phyloP scores from a whole-genome alignment of 2,797 vertebrate species.

The Neopelma chrysocephalum region DNA sequence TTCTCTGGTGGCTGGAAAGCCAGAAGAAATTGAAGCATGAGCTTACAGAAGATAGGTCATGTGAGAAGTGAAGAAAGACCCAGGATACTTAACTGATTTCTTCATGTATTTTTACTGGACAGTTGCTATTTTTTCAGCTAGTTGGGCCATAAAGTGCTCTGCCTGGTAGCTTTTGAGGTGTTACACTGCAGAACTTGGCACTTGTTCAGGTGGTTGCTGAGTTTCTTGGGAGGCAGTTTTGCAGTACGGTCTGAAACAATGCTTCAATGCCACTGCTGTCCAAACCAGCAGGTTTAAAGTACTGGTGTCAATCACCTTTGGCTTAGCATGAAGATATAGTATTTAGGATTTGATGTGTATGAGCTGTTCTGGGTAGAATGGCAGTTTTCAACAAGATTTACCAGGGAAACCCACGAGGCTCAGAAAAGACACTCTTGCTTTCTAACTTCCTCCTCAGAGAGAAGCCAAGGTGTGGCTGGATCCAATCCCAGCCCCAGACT shows the following conservation, averaged over 20 bases:
- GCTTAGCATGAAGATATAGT: not conserved
- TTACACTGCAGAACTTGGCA: not conserved
- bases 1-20: not conserved
- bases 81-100: not conserved
- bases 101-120: not conserved
- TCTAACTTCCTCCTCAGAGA: not conserved
- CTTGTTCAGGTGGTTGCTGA: accelerated
- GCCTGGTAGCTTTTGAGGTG: not conserved
- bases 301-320: not conserved
- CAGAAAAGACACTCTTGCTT: not conserved
- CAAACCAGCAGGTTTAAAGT: not conserved
- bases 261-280: accelerated
- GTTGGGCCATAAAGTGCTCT: not conserved
- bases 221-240: not conserved
- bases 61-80: not conserved
- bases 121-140: not conserved
- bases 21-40: not conserved
- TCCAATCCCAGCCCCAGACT: not conserved
- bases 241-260: not conserved
- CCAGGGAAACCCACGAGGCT: not conserved
- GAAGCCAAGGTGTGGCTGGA: not conserved
- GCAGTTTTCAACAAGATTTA: not conserved
- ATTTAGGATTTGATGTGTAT: not conserved
- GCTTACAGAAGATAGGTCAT: not conserved
- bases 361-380: not conserved